These are phyloP conservation scores for Papilio protenor DNA, from an alignment of 2,888 invertebrate genomes.

Conservation along the genomic window DNA sequence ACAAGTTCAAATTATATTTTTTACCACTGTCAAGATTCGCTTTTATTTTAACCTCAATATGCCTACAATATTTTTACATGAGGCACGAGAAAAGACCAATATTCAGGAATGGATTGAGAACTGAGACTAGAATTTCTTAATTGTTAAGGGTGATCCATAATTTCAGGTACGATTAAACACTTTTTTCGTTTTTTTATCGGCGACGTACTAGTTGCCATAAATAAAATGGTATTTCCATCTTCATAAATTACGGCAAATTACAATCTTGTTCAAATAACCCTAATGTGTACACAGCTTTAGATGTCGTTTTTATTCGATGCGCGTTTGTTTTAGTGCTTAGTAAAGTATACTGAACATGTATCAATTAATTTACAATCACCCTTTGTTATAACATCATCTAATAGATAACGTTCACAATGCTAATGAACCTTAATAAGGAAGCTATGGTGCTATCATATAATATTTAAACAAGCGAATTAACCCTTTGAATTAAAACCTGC, in stretches of 20 bases:
- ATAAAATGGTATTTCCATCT: neutral
- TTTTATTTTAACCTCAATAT: neutral
- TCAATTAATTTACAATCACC: conserved; percentile 24
- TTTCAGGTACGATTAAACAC: no score
- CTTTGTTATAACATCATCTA: conserved; percentile 30
- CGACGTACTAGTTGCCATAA: neutral
- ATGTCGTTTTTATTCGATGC: conserved; percentile 25
- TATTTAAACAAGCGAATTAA: conserved; percentile 4
- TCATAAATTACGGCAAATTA: neutral
- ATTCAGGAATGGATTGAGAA: neutral
- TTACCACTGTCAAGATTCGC: neutral
- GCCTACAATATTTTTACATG: neutral
- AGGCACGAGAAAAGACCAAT: no score
- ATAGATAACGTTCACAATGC: conserved; percentile 32
- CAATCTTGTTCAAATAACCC: neutral
- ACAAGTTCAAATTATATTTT: neutral
- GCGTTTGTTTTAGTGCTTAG: conserved; percentile 29
- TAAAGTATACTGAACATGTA: conserved; percentile 31
- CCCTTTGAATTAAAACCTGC: neutral
- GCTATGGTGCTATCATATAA: conserved; percentile 1
- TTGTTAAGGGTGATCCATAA: no score
- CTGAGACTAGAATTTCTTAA: neutral
- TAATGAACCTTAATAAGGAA: conserved; percentile 29
- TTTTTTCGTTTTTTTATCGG: neutral
- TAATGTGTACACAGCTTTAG: conserved; percentile 13